phyloP scores from a whole-genome alignment of 2,888 invertebrate genomes.

The Caenorhabditis sulstoni region DNA sequence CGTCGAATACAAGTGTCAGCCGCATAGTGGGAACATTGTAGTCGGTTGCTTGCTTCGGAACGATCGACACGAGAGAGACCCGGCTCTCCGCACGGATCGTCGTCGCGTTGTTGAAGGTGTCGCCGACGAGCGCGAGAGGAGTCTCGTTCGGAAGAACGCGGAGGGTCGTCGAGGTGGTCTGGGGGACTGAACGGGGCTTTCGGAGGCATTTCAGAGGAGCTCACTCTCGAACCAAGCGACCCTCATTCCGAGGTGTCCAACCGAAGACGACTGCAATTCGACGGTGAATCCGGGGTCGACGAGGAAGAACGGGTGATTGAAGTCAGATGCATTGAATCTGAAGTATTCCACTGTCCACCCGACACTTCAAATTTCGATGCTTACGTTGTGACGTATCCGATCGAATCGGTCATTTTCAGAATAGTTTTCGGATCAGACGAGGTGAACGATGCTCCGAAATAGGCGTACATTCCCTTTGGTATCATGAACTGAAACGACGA shows the following conservation, averaged over 20 bases:
- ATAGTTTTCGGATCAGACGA: not conserved
- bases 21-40: constrained; percentile 4
- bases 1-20: constrained; percentile 8
- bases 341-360: not conserved
- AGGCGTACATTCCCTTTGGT: constrained; percentile 14
- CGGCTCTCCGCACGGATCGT: not conserved
- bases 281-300: constrained; percentile 6
- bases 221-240: constrained; percentile 12
- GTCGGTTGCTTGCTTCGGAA: not conserved
- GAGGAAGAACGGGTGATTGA: constrained; percentile 9
- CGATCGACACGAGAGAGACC: constrained; percentile 1
- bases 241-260: not conserved
- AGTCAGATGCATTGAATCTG: not conserved
- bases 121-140: not conserved
- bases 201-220: not conserved
- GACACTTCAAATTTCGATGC: too few species aligned
- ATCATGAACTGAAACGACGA: constrained; percentile 3
- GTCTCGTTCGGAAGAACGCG: not conserved
- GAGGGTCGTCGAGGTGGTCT: not conserved
- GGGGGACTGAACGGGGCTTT: not conserved
- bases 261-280: not conserved
- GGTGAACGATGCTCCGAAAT: constrained; percentile 10
- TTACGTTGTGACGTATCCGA: not conserved
- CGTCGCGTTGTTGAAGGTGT: constrained; percentile 8
- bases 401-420: constrained; percentile 7